Percentiles rank a stretch among this genome's conserved stretches.
These are phyloP conservation scores for Apocrypta bakeri DNA, from an alignment of 1,140 invertebrate species.

Conservation along the genomic window DNA sequence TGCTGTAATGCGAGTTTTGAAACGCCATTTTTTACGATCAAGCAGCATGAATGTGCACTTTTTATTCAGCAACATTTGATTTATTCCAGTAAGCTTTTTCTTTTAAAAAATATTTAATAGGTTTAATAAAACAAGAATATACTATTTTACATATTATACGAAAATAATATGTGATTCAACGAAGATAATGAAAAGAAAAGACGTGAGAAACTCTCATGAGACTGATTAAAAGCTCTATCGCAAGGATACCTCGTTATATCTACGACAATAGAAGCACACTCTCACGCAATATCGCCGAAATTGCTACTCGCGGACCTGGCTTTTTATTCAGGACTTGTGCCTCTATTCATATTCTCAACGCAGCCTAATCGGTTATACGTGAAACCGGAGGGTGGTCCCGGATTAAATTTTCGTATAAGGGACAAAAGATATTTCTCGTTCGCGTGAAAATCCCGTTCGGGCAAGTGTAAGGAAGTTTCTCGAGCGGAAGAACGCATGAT, in stretches of 20 bases:
- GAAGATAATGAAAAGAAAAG: background rate
- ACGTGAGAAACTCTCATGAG: background rate
- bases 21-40: background rate
- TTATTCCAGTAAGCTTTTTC: background rate
- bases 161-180: background rate
- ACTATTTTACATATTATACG: too few relatives aligned
- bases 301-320: background rate
- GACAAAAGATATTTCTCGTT: background rate
- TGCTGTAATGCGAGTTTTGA: background rate
- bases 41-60: background rate
- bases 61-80: background rate
- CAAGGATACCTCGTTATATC: conserved; percentile 8
- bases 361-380: conserved; percentile 35
- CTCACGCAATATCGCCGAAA: conserved; percentile 9
- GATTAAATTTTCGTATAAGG: conserved; percentile 38
- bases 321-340: conserved; percentile 19
- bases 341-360: conserved; percentile 28
- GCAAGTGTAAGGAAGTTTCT: conserved; percentile 8
- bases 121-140: too few relatives aligned
- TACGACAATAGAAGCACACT: background rate
- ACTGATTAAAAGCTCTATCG: background rate
- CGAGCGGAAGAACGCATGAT: conserved; percentile 16
- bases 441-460: conserved; percentile 13
- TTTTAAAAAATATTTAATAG: background rate
- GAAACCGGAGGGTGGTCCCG: background rate